Base-by-base conservation (phyloP, 2,797 vertebrate species). In the Anomalospiza imberbis region DNA sequence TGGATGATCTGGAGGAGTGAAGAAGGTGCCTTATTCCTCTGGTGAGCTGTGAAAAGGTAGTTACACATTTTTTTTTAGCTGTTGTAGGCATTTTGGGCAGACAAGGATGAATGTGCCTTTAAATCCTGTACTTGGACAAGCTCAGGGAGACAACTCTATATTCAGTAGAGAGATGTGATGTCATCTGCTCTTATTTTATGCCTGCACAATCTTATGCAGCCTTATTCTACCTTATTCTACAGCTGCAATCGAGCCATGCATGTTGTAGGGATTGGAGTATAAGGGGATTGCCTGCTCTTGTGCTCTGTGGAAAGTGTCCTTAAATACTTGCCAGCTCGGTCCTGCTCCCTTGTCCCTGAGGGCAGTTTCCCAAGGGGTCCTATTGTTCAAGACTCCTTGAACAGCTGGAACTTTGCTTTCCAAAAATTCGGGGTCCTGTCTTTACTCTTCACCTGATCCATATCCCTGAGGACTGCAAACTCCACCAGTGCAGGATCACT, bases 401-500 rank as follows among this genome's bases (percentile, higher is more conserved):
- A n/a, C 22, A 54, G 9, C 19, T 54, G 4, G 8, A 66, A 48
- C 2, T 66, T 60, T 36, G 19, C 28, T 72, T 48, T 36, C 40
- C 61, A 53, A 66, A 82, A 77, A 3, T 51, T 70, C 20, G 2
- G 13, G 21, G 15, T 65, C 10, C 45, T 53, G 40, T 42, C 31
- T 77, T 65, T 21, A 24, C 38, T 71, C 20, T 32, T 65, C 7
- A 7, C 53, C 26, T 65, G 58, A 58, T 8, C 10, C 9, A 6
- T 22, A 22, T 40, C 6, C 29, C n/a, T 58, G 45, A 24, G 58
- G 21, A 12, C 18, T 40, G 45, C 38, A 40, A 72, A 44, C 26
- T 34, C 32, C 18, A 24, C 15, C 20, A 31, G 18, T 6, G 15
- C 2, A 6, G 38, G 51, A 45, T 65, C 1, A 0, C 58, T 71